Conservation (phyloP, 1,140 invertebrate genomes). For the Mamestra configurata region DNA sequence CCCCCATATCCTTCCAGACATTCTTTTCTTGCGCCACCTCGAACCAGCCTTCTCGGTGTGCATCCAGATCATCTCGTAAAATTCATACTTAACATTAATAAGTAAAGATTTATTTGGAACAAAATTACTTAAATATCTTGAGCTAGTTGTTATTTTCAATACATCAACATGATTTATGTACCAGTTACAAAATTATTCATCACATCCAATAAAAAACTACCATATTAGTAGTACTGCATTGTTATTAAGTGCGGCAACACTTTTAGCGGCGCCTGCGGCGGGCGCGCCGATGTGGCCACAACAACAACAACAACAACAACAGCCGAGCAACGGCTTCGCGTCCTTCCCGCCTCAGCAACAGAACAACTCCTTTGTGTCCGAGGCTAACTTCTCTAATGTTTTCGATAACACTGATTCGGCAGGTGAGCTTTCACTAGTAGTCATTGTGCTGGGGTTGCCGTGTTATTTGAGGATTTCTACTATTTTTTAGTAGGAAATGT, state of each 20-base stretch:
- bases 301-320: conserved; percentile 54
- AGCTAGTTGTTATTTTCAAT: no score
- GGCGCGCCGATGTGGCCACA: conserved; percentile 57
- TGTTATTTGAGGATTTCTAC: conserved; percentile 39
- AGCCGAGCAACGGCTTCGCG: conserved; percentile 88
- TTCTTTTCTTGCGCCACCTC: no score
- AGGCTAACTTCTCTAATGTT: conserved; percentile 95
- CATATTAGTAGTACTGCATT: conserved; percentile 49
- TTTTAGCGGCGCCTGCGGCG: conserved; percentile 56
- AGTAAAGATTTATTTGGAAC: no score
- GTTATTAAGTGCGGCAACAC: conserved; percentile 47
- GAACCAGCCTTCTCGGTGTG: no score
- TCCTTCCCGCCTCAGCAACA: conserved; percentile 83
- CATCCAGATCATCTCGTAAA: no score
- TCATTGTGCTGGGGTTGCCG: conserved; percentile 58
- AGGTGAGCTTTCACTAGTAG: conserved; percentile 87
- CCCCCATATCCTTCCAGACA: no score
- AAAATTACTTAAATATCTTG: no score
- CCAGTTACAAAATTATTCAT: background rate
- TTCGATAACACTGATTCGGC: conserved; percentile 93
- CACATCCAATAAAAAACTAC: background rate
- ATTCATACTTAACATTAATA: no score
- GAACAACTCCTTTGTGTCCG: conserved; percentile 94
- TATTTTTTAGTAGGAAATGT: background rate
- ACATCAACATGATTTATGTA: background rate